Percentiles rank a stretch among this genome's conserved stretches.
phyloP scores from a whole-genome alignment of 2,888 invertebrate species.

The Junonia oenone region DNA sequence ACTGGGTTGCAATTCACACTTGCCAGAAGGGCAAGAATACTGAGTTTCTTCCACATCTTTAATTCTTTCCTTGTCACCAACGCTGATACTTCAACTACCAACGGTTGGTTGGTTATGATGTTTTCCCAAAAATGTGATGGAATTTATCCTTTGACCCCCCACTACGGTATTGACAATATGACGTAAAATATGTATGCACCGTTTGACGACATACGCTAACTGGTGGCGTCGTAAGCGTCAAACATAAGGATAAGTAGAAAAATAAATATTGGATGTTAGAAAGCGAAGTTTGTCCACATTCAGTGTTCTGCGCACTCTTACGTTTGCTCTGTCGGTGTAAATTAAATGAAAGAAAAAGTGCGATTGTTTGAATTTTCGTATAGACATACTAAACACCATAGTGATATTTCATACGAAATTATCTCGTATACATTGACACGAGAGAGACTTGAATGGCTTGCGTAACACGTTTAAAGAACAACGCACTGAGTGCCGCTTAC shows the following conservation, averaged over 20 bases:
- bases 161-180: slow-evolving; percentile 54
- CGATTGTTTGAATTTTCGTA: slow-evolving; percentile 71
- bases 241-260: slow-evolving; percentile 73
- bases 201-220: slow-evolving; percentile 63
- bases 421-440: slow-evolving; percentile 8
- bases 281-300: slow-evolving; percentile 72
- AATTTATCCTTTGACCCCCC: slow-evolving; percentile 72
- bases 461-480: not conserved
- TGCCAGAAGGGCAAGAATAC: slow-evolving; percentile 59
- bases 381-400: slow-evolving; percentile 33
- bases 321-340: slow-evolving; percentile 60
- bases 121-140: slow-evolving; percentile 68
- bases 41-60: slow-evolving; percentile 62
- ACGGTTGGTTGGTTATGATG: slow-evolving; percentile 68
- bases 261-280: slow-evolving; percentile 77
- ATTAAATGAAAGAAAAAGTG: slow-evolving; percentile 78
- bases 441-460: slow-evolving; percentile 39
- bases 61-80: slow-evolving; percentile 33
- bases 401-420: slow-evolving; percentile 14
- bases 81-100: slow-evolving; percentile 49
- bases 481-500: slow-evolving; percentile 4
- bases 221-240: slow-evolving; percentile 49
- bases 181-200: slow-evolving; percentile 58
- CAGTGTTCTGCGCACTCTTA: slow-evolving; percentile 54
- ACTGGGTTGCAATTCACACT: slow-evolving; percentile 59